These are phyloP conservation scores for Cygnus buccinator DNA, from an alignment of 2,113 vertebrate genomes.

Conservation along the genomic window DNA sequence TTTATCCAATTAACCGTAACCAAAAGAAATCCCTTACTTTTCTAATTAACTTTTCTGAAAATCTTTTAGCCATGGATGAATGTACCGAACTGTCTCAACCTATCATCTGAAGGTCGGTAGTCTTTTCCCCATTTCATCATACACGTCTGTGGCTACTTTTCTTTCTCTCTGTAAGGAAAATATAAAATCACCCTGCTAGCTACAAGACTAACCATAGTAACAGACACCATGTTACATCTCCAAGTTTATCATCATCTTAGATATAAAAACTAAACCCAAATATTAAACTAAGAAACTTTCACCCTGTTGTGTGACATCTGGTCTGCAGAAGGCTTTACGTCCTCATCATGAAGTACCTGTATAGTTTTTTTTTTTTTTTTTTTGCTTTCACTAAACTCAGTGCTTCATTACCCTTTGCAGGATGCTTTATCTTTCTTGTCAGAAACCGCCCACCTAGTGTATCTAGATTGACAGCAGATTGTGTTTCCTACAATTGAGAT, in stretches of 20 bases:
- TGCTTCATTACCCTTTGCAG: not conserved
- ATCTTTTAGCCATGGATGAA: not conserved
- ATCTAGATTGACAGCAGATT: not conserved
- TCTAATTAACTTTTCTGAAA: not conserved
- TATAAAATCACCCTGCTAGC: not conserved
- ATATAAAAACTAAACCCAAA: not conserved
- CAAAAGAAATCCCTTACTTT: not conserved
- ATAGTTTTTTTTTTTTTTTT: not conserved
- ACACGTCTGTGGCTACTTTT: not conserved
- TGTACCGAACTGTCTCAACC: not conserved
- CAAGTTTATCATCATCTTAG: not conserved
- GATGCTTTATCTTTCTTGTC: not conserved
- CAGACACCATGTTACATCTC: not conserved
- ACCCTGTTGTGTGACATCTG: not conserved
- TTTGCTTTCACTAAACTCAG: not conserved
- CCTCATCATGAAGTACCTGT: not conserved
- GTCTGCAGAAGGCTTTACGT: not conserved
- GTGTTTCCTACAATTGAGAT: not conserved
- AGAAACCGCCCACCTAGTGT: not conserved
- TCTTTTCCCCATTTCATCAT: not conserved
- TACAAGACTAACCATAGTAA: not conserved
- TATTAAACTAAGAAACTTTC: not conserved
- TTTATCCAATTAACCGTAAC: not conserved
- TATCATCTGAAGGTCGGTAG: not conserved
- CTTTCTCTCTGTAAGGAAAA: not conserved